Percentiles rank a stretch among this genome's conserved stretches.
These are phyloP conservation scores for Acrocyrtus sp. DNA, from an alignment of 2,888 invertebrate genomes.

Conservation along the genomic window DNA sequence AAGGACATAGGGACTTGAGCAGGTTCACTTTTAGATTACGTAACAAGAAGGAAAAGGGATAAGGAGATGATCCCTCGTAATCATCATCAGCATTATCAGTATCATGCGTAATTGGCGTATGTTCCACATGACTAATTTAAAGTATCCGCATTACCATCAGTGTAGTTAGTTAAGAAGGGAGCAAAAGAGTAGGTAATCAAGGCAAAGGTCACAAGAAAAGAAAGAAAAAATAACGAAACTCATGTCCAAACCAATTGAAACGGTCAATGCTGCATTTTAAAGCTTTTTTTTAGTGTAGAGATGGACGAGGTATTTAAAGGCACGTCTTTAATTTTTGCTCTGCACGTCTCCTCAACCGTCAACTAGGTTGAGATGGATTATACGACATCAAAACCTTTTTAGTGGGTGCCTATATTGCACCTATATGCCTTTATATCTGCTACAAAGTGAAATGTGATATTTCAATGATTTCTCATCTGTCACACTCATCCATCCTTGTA, in stretches of 20 bases:
- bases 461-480: too few relatives aligned
- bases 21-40: constrained; percentile 2
- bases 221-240: neutral
- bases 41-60: constrained; percentile 15
- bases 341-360: too few relatives aligned
- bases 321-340: constrained; percentile 18
- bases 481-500: too few relatives aligned
- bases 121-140: too few relatives aligned
- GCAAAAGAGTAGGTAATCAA: constrained; percentile 27
- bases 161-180: neutral
- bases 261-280: constrained; percentile 41
- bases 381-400: too few relatives aligned
- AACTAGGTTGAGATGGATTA: constrained; percentile 13
- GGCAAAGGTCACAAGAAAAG: constrained; percentile 27
- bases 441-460: too few relatives aligned
- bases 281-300: too few relatives aligned
- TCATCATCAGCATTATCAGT: constrained; percentile 18
- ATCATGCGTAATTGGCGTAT: too few relatives aligned
- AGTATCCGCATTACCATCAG: too few relatives aligned
- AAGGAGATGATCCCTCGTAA: neutral
- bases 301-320: too few relatives aligned
- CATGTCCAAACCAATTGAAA: constrained; percentile 16
- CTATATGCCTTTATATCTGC: too few relatives aligned
- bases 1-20: neutral
- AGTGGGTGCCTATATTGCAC: too few relatives aligned